Conservation (phyloP, 2,113 vertebrate genomes). For the Hypocryptadius cinnamomeus region DNA sequence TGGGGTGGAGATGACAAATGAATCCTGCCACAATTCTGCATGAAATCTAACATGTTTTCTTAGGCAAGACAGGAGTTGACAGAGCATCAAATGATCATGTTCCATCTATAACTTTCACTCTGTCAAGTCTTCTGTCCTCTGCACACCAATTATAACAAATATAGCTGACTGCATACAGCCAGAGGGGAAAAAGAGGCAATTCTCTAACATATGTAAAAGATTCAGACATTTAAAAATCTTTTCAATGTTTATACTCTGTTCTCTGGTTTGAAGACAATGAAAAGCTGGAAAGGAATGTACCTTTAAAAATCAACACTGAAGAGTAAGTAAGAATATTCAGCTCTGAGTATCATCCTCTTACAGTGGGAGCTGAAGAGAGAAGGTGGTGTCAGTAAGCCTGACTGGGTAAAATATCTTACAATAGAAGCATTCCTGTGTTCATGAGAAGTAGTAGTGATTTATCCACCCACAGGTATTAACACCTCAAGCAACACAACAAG, state of each 20-base stretch:
- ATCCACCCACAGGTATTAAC: neutral
- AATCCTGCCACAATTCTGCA: slow-evolving; percentile 20
- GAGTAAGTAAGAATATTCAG: neutral
- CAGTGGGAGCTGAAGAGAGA: neutral
- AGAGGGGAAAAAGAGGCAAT: neutral
- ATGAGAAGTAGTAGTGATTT: neutral
- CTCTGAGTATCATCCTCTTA: neutral
- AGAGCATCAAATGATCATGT: slow-evolving; percentile 44
- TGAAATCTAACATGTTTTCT: slow-evolving; percentile 40
- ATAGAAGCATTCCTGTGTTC: neutral
- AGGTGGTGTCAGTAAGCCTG: neutral
- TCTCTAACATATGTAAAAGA: neutral
- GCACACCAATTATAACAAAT: slow-evolving; percentile 29
- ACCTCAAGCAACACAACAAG: neutral
- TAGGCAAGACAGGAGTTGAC: slow-evolving; percentile 29
- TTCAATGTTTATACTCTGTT: neutral
- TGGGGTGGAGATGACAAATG: slow-evolving; percentile 12
- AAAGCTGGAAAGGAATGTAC: neutral
- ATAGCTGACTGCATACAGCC: neutral
- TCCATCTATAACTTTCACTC: slow-evolving; percentile 48
- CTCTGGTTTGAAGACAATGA: neutral
- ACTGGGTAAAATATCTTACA: neutral
- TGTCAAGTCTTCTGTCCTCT: slow-evolving; percentile 41
- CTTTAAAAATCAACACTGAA: neutral
- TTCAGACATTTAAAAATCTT: neutral